Evolutionary conservation across 2,888 invertebrate species (phyloP).

Genomic region (Limnephilus auricula): DNA sequence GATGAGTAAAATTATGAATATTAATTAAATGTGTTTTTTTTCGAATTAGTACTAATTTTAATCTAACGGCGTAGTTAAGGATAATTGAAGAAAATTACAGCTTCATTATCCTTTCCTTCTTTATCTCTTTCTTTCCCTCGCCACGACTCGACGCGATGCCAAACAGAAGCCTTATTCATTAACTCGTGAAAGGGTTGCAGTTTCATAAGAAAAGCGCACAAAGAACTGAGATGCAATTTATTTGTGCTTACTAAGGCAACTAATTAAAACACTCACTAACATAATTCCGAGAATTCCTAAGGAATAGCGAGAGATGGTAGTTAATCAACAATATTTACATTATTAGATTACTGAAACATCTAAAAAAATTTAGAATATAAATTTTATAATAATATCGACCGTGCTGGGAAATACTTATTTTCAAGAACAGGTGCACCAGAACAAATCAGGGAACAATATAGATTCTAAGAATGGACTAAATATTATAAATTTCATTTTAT

Average conservation of each 20-base stretch:
- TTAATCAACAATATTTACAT: too few relatives aligned
- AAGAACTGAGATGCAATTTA: conserved; percentile 7
- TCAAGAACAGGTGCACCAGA: too few relatives aligned
- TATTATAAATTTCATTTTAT: too few relatives aligned
- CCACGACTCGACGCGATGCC: not conserved
- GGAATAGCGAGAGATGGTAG: not conserved
- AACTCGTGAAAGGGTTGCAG: conserved; percentile 9
- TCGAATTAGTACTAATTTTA: not conserved
- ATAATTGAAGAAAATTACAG: not conserved
- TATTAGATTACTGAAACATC: too few relatives aligned
- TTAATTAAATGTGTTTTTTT: not conserved
- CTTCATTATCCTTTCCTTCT: not conserved
- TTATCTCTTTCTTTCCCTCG: not conserved
- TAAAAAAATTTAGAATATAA: too few relatives aligned
- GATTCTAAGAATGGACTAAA: too few relatives aligned
- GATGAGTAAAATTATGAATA: not conserved
- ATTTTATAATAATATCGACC: too few relatives aligned
- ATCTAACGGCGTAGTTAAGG: not conserved
- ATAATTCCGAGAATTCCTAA: not conserved
- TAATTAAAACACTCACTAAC: not conserved
- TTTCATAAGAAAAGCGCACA: not conserved
- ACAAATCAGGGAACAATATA: too few relatives aligned
- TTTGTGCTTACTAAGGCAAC: not conserved
- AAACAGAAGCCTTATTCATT: conserved; percentile 7
- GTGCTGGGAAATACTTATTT: too few relatives aligned